These are phyloP conservation scores for Danio aesculapii DNA, from an alignment of 2,797 vertebrate species.

Conservation along the genomic window DNA sequence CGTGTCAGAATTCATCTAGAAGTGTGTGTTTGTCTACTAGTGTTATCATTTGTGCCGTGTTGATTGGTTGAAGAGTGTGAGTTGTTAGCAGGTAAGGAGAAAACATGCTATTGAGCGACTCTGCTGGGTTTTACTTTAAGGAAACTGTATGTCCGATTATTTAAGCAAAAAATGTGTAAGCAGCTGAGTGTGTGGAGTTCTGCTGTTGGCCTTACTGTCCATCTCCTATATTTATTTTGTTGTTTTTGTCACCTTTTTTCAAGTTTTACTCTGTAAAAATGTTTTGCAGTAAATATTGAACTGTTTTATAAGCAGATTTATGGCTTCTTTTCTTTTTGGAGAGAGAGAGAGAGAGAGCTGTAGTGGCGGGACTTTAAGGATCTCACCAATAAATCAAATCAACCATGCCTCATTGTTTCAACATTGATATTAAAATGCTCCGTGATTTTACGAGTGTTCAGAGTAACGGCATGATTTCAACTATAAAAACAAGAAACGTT, in stretches of 20 bases:
- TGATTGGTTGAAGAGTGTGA: not conserved
- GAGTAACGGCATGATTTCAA: not conserved
- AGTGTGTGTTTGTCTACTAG: not conserved
- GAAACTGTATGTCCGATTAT: slow-evolving; percentile 61
- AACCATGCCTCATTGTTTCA: not conserved
- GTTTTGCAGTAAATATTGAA: slow-evolving; percentile 89
- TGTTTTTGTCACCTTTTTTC: slow-evolving; percentile 65
- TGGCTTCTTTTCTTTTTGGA: slow-evolving; percentile 35
- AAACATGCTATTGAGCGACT: not conserved
- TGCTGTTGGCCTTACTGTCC: slow-evolving; percentile 86
- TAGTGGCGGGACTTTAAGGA: not conserved
- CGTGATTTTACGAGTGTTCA: too few species aligned
- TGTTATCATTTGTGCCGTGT: not conserved
- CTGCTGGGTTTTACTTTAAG: slow-evolving; percentile 61
- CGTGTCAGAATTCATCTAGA: not conserved
- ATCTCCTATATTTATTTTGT: slow-evolving; percentile 71
- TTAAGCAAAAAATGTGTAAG: slow-evolving; percentile 79
- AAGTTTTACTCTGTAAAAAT: slow-evolving; percentile 85
- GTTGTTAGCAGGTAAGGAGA: slow-evolving; percentile 25
- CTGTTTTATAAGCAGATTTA: slow-evolving; percentile 78
- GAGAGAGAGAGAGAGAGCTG: not conserved
- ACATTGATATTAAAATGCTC: not conserved
- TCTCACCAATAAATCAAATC: not conserved
- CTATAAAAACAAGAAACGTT: too few species aligned
- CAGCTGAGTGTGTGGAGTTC: slow-evolving; percentile 79